Evolutionary conservation across 1,140 invertebrate species (phyloP).

Genomic region (Polyergus mexicanus): DNA sequence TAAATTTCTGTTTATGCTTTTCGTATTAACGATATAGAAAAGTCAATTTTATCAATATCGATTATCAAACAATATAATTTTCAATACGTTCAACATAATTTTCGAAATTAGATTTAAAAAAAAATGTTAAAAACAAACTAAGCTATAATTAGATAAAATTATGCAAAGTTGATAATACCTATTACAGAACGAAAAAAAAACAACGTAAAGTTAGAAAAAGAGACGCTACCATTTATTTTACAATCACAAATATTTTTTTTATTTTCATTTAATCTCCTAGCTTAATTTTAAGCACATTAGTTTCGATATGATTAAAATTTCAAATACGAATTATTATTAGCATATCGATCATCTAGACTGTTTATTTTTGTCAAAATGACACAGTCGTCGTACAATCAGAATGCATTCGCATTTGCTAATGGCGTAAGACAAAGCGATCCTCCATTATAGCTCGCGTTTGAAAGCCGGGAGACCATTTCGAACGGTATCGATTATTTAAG

Average conservation of each 20-base stretch:
- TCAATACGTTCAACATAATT: background rate
- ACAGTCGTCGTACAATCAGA: conserved; percentile 9
- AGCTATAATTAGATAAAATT: background rate
- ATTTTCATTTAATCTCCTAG: background rate
- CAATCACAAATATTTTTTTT: background rate
- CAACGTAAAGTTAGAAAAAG: background rate
- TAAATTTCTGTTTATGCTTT: conserved; percentile 3
- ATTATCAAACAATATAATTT: background rate
- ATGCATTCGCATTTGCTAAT: conserved; percentile 44
- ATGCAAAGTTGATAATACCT: background rate
- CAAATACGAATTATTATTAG: background rate
- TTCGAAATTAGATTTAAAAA: background rate
- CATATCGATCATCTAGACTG: background rate
- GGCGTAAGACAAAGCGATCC: conserved; percentile 44
- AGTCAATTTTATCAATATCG: background rate
- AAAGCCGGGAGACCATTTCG: conserved; percentile 33
- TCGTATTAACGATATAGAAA: background rate
- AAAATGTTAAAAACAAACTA: background rate
- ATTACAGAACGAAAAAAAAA: background rate
- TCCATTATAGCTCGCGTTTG: conserved; percentile 17
- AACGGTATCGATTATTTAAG: conserved; percentile 55
- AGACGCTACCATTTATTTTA: background rate
- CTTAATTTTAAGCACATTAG: background rate
- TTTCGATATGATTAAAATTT: background rate
- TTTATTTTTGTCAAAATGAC: conserved; percentile 10